Evolutionary conservation across 2,113 vertebrate species (phyloP).

Genomic region (Corythornis madagascariensis): DNA sequence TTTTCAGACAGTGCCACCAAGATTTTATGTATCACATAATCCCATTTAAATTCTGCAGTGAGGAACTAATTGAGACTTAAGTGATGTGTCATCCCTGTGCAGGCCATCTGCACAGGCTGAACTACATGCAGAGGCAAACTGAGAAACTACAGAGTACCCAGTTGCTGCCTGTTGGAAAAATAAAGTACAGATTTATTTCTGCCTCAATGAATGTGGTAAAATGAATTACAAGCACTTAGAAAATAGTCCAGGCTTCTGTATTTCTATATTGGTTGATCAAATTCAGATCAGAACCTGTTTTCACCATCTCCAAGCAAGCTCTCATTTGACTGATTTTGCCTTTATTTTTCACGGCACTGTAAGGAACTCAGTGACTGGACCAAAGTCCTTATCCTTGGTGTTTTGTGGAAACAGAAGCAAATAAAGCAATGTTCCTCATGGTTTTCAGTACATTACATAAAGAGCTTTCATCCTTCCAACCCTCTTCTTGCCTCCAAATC

Average conservation of each 20-base stretch:
- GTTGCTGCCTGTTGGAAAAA: neutral
- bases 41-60: constrained; percentile 45
- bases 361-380: neutral
- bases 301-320: neutral
- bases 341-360: neutral
- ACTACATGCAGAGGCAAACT: constrained; percentile 4
- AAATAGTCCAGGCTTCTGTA: neutral
- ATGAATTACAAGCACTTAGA: neutral
- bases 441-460: neutral
- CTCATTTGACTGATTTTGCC: neutral
- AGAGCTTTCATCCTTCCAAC: neutral
- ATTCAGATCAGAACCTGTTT: neutral
- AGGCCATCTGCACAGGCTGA: constrained; percentile 46
- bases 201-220: neutral
- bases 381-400: neutral
- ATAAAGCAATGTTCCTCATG: neutral
- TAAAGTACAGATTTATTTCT: neutral
- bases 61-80: constrained; percentile 55
- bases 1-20: constrained; percentile 7
- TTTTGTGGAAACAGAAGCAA: neutral
- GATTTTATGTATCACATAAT: constrained; percentile 40
- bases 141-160: constrained; percentile 31
- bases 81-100: constrained; percentile 29
- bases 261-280: neutral
- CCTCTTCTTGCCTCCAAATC: rapidly evolving